A percentile compares a stretch with the other conserved stretches of the same genome.
phyloP scores from a whole-genome alignment of 2,113 vertebrate genomes.

The Zosterops borbonicus region DNA sequence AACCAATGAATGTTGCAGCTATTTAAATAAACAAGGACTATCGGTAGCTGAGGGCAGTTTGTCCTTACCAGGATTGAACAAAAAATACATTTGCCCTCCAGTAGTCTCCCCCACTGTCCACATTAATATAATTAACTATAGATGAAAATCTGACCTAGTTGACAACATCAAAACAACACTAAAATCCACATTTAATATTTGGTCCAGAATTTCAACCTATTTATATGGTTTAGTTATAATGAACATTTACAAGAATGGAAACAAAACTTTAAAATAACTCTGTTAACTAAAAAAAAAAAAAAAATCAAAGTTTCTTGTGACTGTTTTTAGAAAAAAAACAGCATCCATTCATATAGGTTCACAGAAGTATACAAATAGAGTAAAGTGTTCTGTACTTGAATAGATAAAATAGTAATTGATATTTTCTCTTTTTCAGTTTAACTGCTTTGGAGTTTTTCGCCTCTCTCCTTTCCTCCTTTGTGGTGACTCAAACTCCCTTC shows the following conservation, averaged over 20 bases:
- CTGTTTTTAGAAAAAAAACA: neutral
- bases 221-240: neutral
- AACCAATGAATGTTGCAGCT: neutral
- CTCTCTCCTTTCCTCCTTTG: neutral
- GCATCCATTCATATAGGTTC: neutral
- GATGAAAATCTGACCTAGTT: neutral
- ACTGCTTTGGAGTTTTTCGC: neutral
- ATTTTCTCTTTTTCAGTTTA: neutral
- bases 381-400: neutral
- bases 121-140: neutral
- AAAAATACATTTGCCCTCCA: conserved; percentile 29
- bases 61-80: neutral
- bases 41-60: neutral
- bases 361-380: neutral
- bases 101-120: neutral
- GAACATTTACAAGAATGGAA: neutral
- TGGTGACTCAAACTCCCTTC: neutral
- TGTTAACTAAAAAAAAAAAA: neutral
- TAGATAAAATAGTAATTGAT: neutral
- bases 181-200: neutral
- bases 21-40: neutral
- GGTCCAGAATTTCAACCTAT: neutral
- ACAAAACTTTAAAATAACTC: neutral
- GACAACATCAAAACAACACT: neutral
- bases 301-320: neutral